A percentile compares a stretch with the other conserved stretches of the same genome.
Evolutionary conservation across 2,113 vertebrate genomes (phyloP).

Genomic region (Taurulus bubalis): DNA sequence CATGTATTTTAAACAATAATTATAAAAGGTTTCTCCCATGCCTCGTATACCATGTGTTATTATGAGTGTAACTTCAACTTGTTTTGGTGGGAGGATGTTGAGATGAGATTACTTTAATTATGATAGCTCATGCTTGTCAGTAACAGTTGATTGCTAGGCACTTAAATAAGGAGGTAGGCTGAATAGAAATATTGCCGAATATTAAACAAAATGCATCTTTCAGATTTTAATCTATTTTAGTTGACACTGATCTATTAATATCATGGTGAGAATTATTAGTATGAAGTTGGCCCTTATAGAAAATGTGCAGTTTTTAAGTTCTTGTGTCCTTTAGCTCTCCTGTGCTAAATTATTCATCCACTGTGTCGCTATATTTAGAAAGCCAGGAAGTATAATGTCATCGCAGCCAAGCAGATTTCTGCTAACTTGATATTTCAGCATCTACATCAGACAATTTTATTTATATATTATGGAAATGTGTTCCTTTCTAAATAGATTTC

Average conservation of each 20-base stretch:
- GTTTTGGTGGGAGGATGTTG: constrained; percentile 35
- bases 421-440: constrained; percentile 48
- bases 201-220: constrained; percentile 39
- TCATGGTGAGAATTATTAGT: constrained; percentile 18
- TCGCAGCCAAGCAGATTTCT: constrained; percentile 39
- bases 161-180: constrained; percentile 81
- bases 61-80: constrained; percentile 12
- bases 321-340: constrained; percentile 67
- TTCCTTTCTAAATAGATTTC: constrained; percentile 1
- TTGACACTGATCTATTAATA: constrained; percentile 18
- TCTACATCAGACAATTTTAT: constrained; percentile 45
- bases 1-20: constrained; percentile 6
- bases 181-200: constrained; percentile 59
- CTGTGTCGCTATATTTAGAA: constrained; percentile 77
- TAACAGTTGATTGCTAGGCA: constrained; percentile 69
- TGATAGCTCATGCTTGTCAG: constrained; percentile 37
- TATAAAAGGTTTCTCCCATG: neutral
- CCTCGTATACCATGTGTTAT: neutral
- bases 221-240: constrained; percentile 29
- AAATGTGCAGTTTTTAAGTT: constrained; percentile 53
- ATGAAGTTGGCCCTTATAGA: constrained; percentile 8
- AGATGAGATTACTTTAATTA: constrained; percentile 35
- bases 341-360: constrained; percentile 81
- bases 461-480: constrained; percentile 21
- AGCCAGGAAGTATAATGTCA: constrained; percentile 68